Conservation (phyloP, 1,140 invertebrate species). For the Caenorhabditis elegans region DNA sequence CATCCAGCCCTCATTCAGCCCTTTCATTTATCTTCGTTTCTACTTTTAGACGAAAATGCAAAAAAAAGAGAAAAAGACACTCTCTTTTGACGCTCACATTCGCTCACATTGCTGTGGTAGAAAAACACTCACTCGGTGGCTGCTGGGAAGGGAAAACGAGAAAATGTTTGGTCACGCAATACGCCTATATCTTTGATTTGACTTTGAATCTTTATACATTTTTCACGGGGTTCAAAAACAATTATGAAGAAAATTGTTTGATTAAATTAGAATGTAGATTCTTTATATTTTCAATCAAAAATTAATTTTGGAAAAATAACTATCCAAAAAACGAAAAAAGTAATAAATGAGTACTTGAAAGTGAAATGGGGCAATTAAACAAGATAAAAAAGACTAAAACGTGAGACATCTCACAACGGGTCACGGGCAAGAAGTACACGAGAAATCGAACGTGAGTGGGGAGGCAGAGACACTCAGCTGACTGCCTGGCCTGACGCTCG, state of each 20-base stretch:
- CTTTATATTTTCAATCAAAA: too few species aligned
- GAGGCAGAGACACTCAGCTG: slow-evolving; percentile 20
- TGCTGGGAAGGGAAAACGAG: too few species aligned
- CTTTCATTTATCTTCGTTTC: neutral
- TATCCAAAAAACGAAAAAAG: too few species aligned
- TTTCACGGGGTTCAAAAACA: too few species aligned
- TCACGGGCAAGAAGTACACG: neutral
- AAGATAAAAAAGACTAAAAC: neutral
- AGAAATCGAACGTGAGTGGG: neutral
- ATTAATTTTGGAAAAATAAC: too few species aligned
- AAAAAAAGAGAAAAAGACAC: neutral
- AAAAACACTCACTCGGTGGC: neutral
- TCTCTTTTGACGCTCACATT: neutral
- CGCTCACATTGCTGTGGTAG: neutral
- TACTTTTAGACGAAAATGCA: neutral
- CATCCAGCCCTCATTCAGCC: neutral
- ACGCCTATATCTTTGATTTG: neutral
- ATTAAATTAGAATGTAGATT: too few species aligned
- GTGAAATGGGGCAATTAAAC: neutral
- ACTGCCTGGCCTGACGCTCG: neutral
- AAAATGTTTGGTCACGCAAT: neutral
- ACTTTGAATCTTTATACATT: too few species aligned
- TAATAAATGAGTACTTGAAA: too few species aligned
- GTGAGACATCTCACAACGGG: neutral
- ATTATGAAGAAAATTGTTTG: too few species aligned